Evolutionary conservation across 2,113 vertebrate genomes (phyloP).

Genomic region (Cephalophus harveyi): DNA sequence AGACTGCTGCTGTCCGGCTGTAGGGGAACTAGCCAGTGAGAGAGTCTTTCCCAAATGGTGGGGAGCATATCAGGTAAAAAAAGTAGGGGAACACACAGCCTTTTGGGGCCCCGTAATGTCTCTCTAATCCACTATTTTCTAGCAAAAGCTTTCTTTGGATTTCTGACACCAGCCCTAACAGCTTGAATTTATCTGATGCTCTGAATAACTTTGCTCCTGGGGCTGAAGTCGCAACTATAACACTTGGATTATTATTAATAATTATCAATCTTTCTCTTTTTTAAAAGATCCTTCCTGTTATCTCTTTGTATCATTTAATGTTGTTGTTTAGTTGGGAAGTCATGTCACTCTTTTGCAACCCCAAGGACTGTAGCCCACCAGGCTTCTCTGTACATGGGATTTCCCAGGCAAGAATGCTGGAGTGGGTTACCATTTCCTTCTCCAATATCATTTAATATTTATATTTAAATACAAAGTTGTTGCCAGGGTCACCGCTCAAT

Average conservation of each 20-base stretch:
- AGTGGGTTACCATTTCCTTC: no score
- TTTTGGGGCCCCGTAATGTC: neutral
- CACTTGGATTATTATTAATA: neutral
- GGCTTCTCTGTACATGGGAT: no score
- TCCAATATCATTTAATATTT: neutral
- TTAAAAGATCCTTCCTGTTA: neutral
- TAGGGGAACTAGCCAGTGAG: neutral
- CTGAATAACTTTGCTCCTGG: neutral
- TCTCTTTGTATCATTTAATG: neutral
- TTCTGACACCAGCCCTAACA: neutral
- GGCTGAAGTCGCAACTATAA: neutral
- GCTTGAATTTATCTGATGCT: neutral
- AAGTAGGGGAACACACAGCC: neutral
- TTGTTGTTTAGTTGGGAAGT: neutral
- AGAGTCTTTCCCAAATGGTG: neutral
- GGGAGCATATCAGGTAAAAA: no score
- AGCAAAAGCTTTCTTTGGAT: neutral
- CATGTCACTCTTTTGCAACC: neutral
- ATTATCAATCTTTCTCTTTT: neutral
- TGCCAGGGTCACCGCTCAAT: neutral
- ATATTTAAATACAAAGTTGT: neutral
- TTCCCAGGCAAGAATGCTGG: no score
- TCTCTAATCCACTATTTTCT: neutral
- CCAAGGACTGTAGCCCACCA: no score
- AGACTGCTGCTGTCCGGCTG: neutral